Conservation (phyloP, 2,888 invertebrate species). For the Himalopsyche anomala region DNA sequence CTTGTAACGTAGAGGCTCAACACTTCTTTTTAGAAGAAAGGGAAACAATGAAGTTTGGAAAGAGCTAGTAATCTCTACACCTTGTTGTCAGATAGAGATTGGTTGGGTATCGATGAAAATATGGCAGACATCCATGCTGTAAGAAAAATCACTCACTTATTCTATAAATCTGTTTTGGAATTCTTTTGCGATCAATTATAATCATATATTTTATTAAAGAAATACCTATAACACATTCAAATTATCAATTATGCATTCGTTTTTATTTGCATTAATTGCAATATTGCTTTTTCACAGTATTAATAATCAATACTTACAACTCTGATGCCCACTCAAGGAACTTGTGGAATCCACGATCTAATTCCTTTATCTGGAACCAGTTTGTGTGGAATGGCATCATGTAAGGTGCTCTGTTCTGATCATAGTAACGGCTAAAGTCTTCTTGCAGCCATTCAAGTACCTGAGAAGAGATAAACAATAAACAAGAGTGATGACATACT, state of each 20-base stretch:
- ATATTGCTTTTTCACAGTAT: neutral
- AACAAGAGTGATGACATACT: neutral
- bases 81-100: too few species aligned
- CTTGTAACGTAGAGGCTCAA: too few species aligned
- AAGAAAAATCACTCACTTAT: too few species aligned
- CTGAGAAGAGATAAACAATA: conserved; percentile 70
- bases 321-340: conserved; percentile 88
- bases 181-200: too few species aligned
- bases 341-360: conserved; percentile 89
- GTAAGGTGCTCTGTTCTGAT: conserved; percentile 92
- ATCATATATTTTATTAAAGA: neutral
- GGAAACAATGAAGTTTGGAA: too few species aligned
- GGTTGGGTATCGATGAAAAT: too few species aligned
- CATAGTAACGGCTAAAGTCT: conserved; percentile 90
- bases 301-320: conserved; percentile 69
- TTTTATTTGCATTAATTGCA: neutral
- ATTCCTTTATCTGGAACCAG: conserved; percentile 94
- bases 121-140: too few species aligned
- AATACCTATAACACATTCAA: neutral
- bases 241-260: too few species aligned
- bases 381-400: conserved; percentile 98
- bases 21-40: too few species aligned
- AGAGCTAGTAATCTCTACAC: too few species aligned
- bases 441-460: conserved; percentile 93
- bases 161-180: too few species aligned